Base-by-base conservation (phyloP, 2,113 vertebrate genomes). In the Chaenocephalus aceratus region DNA sequence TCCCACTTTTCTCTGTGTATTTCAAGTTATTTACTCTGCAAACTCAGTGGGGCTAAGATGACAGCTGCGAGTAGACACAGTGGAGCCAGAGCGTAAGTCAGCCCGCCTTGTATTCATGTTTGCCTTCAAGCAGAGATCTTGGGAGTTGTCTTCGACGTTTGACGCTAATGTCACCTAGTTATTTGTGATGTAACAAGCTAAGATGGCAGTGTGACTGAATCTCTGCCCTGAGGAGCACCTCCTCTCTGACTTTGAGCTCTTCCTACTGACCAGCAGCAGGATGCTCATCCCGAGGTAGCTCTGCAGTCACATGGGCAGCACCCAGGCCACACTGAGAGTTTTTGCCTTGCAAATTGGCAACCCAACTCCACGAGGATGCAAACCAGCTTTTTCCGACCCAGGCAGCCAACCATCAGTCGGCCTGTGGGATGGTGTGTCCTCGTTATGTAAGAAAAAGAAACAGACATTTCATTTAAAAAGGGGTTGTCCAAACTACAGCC, bases 341-440 rank as follows among this genome's bases (percentile, higher is more conserved):
- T 82, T 92, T 93, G 90, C 86, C 84, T 93, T 90, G 92, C 92
- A 93, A 93, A 93, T 92, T 44, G 51, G 82, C 77, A 82, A 79
- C 68, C 66, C 52, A 77, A 67, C 73, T 63, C 83, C 75, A 73
- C 73, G 83, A 74, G 30, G 14, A 89, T 89, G 91, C 89, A 86
- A 85, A 91, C 45, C 70, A 68, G 74, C 48, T 81, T 87, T 86
- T 89, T 89, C 86, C 80, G 23, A 72, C 34, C 16, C 62, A 26
- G 74, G 71, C 82, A 64, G 81, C 64, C 68, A 45, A 57, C 57
- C 45, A 57, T 84, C 78, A 68, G 12, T 64, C 46, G 4, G 52
- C 34, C 67, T 12, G 23, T 44, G 46, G 48, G 49, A 21, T 0
- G 0, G 10, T 12, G 45, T 72, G 57, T 72, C 58, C 54, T 73